Percentiles rank a stretch among this genome's conserved stretches.
Conservation (phyloP, 2,888 invertebrate genomes). For the Tetanocera ferruginea region DNA sequence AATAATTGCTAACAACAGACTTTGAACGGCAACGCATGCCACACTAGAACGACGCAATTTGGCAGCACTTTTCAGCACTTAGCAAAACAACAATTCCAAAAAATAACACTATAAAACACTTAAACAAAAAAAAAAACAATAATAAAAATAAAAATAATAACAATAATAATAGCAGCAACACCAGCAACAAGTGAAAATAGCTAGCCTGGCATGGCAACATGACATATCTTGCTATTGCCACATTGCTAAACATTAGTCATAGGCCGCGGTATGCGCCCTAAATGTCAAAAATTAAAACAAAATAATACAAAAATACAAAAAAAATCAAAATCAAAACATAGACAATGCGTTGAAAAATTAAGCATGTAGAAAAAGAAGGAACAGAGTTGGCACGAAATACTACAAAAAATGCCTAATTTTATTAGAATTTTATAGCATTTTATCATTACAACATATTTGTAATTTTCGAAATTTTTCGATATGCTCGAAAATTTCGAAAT, state of each 20-base stretch:
- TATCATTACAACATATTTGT: too few relatives aligned
- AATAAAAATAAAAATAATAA: neutral
- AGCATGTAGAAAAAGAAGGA: too few relatives aligned
- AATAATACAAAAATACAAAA: too few relatives aligned
- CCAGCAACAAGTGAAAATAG: conserved; percentile 5
- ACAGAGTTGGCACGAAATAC: too few relatives aligned
- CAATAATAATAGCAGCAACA: neutral
- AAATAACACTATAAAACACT: neutral
- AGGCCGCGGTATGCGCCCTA: neutral
- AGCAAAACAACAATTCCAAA: neutral
- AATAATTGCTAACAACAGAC: conserved; percentile 1
- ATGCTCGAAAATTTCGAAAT: too few relatives aligned
- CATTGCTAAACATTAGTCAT: neutral
- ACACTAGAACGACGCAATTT: neutral
- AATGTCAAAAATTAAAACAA: neutral
- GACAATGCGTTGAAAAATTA: too few relatives aligned
- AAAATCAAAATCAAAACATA: too few relatives aligned
- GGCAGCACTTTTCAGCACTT: conserved; percentile 12
- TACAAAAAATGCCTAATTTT: too few relatives aligned
- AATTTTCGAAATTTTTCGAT: too few relatives aligned
- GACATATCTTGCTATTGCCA: neutral
- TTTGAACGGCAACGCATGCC: conserved; percentile 1
- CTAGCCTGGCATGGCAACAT: neutral
- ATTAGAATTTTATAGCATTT: too few relatives aligned
- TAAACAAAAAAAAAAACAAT: neutral